phyloP scores from a whole-genome alignment of 2,113 vertebrate genomes.

The Morone saxatilis region DNA sequence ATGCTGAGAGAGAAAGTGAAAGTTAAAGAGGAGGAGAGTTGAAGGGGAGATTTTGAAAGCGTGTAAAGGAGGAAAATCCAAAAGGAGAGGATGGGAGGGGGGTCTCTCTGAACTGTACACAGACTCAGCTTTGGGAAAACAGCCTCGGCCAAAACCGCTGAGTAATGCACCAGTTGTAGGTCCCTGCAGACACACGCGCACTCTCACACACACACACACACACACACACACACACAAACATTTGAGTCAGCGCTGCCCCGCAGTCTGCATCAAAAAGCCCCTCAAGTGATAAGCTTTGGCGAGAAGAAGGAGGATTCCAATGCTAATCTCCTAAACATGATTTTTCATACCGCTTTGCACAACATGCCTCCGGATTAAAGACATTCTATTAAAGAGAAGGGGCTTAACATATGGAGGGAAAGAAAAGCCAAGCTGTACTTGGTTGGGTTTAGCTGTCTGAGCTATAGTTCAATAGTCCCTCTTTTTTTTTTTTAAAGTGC shows the following conservation, averaged over 20 bases:
- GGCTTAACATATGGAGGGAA: slow-evolving; percentile 76
- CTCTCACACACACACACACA: slow-evolving; percentile 18
- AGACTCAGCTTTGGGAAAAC: slow-evolving; percentile 17
- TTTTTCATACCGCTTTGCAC: slow-evolving; percentile 81
- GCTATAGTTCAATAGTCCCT: slow-evolving; percentile 68
- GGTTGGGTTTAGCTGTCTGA: slow-evolving; percentile 70
- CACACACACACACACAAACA: slow-evolving; percentile 47
- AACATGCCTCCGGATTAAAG: slow-evolving; percentile 83
- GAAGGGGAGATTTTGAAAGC: slow-evolving; percentile 29
- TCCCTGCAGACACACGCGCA: slow-evolving; percentile 56
- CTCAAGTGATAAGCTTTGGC: slow-evolving; percentile 76
- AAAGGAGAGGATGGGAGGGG: not conserved
- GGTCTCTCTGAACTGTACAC: slow-evolving; percentile 55
- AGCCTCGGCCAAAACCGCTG: slow-evolving; percentile 64
- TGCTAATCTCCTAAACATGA: slow-evolving; percentile 84
- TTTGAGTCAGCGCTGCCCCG: slow-evolving; percentile 67
- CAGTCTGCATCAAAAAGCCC: slow-evolving; percentile 69
- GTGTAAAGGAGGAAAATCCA: slow-evolving; percentile 24
- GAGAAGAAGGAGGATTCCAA: slow-evolving; percentile 69
- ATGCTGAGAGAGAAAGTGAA: slow-evolving; percentile 31
- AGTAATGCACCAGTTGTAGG: slow-evolving; percentile 68
- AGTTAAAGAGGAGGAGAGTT: slow-evolving; percentile 9
- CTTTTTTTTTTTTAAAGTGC: slow-evolving; percentile 45
- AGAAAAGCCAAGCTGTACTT: slow-evolving; percentile 67
- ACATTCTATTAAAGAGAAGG: slow-evolving; percentile 81